Conservation (phyloP, 2,888 invertebrate genomes). For the Trachelus troglodyta region DNA sequence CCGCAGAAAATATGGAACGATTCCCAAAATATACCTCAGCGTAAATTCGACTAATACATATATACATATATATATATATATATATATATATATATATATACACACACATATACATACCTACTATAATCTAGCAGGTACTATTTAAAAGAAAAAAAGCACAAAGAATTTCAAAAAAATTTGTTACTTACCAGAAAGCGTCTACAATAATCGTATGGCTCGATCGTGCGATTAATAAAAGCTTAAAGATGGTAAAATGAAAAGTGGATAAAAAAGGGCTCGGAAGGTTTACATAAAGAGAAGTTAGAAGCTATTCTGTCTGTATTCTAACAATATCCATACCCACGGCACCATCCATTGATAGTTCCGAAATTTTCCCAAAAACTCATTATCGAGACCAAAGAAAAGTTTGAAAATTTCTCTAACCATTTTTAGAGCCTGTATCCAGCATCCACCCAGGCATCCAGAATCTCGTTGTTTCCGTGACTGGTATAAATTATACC, state of each 20-base stretch:
- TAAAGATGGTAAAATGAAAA: too few species aligned
- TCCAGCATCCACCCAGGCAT: neutral
- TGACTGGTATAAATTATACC: conserved; percentile 61
- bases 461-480: conserved; percentile 28
- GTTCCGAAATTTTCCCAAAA: neutral
- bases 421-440: neutral
- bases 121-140: neutral
- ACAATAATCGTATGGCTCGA: too few species aligned
- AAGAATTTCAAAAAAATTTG: neutral
- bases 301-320: neutral
- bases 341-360: neutral
- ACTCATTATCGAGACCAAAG: neutral
- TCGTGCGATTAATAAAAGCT: neutral
- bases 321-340: neutral
- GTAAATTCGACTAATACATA: neutral
- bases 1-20: neutral
- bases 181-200: neutral
- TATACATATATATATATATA: too few species aligned
- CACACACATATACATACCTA: neutral
- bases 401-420: neutral
- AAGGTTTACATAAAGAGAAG: neutral
- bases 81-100: too few species aligned
- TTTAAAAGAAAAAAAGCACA: neutral
- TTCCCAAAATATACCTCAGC: neutral
- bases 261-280: too few species aligned